These are phyloP conservation scores for Ctenoplectra terminalis DNA, from an alignment of 1,140 invertebrate species.

Conservation along the genomic window DNA sequence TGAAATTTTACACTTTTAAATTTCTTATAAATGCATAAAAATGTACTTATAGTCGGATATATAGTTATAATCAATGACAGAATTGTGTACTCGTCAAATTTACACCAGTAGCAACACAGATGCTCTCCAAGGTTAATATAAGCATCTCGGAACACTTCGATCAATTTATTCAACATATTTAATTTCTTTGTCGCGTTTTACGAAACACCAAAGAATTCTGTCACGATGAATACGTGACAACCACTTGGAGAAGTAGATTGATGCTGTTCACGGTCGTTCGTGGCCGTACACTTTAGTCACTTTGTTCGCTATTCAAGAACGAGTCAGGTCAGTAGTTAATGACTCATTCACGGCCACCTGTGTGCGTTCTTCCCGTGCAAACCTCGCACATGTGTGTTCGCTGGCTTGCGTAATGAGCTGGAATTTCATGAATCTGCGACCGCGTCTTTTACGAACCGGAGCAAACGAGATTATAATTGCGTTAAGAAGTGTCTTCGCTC, in stretches of 20 bases:
- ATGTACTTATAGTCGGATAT: too few relatives aligned
- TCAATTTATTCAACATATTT: neutral
- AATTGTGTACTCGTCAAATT: neutral
- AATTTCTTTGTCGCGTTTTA: neutral
- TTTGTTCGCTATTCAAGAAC: constrained; percentile 45
- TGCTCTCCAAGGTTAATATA: neutral
- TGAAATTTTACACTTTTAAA: too few relatives aligned
- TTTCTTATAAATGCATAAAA: too few relatives aligned
- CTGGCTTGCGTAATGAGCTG: constrained; percentile 46
- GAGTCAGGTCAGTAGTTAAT: constrained; percentile 54
- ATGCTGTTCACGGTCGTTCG: constrained; percentile 22
- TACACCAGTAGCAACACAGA: neutral
- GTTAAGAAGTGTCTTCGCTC: neutral
- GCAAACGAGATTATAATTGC: neutral
- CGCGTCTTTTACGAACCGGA: neutral
- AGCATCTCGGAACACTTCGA: neutral
- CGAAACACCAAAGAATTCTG: neutral
- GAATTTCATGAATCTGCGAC: constrained; percentile 35
- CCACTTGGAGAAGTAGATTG: constrained; percentile 16
- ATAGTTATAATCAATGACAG: too few relatives aligned
- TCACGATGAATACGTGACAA: neutral
- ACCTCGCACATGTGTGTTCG: constrained; percentile 14
- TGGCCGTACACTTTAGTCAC: constrained; percentile 35
- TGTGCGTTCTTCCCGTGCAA: constrained; percentile 5
- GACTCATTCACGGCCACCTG: constrained; percentile 57